Base-by-base conservation (phyloP, 2,113 vertebrate species). In the Tonatia bakeri region DNA sequence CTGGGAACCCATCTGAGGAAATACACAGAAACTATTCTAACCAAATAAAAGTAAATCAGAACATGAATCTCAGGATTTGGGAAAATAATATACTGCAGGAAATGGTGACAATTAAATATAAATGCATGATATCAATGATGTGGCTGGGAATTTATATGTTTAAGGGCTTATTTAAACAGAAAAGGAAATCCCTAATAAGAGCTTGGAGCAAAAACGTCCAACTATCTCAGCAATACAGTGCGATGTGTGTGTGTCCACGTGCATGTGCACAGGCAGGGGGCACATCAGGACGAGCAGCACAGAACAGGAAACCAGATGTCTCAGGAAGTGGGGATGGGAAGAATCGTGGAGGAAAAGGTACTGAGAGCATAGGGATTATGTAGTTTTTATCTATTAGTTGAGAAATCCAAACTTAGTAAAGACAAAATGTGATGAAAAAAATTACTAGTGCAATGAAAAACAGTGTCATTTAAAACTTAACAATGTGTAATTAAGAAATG, bases 371-470 rank as follows among this genome's bases (percentile, higher is more conserved):
- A 75, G 52, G 17, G 22, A 47, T 14, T 31, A n/a, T 43, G 13
- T 13, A 12, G 73, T 47, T 82, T 43, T 69, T 43, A 67, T 31
- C 7, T 26, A 16, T 7, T 43, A 61, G 19, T 22, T 6, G 45
- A 86, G 38, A 77, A 81, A 56, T 47, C 26, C 24, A 81, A 87
- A 91, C 50, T 61, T 79, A 72, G 38, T 72, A 38, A 56, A 56
- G 20, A 56, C 7, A 56, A 59, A 59, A 22, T 59, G 22, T 59
- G 56, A 24, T 24, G 16, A 22, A 59, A 59, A 24, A 24, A 59
- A 59, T 59, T 59, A 10, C 22, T 59, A 59, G 22, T 59, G 56
- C 56, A 59, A 26, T 13, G 43, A 73, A 75, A 87, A 89, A 47
- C 4, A 54, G 17, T 50, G 43, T 52, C 12, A 20, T 79, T 77